Conservation (phyloP, 2,888 invertebrate species). For the Gortyna flavago region DNA sequence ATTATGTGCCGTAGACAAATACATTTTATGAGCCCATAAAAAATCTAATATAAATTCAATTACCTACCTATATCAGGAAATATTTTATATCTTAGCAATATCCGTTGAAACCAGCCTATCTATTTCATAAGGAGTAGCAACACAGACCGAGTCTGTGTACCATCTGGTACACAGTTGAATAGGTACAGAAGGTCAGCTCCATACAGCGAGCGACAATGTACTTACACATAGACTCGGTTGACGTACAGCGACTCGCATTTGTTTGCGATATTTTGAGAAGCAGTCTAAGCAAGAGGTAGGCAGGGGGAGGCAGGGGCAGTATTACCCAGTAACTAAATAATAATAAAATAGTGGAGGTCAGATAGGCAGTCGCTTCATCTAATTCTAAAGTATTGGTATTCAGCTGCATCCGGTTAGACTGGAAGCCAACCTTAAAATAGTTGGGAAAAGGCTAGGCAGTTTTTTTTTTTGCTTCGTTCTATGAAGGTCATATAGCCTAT, state of each 20-base stretch:
- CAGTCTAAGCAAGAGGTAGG: background rate
- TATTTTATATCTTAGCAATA: conserved; percentile 28
- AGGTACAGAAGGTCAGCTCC: background rate
- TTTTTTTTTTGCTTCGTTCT: too few species aligned
- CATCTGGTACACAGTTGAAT: background rate
- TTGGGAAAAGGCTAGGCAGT: background rate
- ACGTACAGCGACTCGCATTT: background rate
- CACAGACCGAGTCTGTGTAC: too few species aligned
- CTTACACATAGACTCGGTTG: background rate
- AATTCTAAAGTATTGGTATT: background rate
- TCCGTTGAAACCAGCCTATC: conserved; percentile 32
- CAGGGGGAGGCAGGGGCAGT: background rate
- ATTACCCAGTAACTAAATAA: background rate
- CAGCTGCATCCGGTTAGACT: background rate
- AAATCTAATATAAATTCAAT: background rate
- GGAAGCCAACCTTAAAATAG: too few species aligned
- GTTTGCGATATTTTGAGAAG: background rate
- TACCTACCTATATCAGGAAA: conserved; percentile 7
- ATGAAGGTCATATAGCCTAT: too few species aligned
- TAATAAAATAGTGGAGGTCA: too few species aligned
- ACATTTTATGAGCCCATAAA: background rate
- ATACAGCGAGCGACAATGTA: too few species aligned
- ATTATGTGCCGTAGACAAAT: background rate
- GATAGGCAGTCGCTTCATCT: background rate
- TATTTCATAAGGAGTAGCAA: conserved; percentile 35